A percentile compares a stretch with the other conserved stretches of the same genome.
Evolutionary conservation across 2,888 invertebrate species (phyloP).

Genomic region (Thalpophila matura): DNA sequence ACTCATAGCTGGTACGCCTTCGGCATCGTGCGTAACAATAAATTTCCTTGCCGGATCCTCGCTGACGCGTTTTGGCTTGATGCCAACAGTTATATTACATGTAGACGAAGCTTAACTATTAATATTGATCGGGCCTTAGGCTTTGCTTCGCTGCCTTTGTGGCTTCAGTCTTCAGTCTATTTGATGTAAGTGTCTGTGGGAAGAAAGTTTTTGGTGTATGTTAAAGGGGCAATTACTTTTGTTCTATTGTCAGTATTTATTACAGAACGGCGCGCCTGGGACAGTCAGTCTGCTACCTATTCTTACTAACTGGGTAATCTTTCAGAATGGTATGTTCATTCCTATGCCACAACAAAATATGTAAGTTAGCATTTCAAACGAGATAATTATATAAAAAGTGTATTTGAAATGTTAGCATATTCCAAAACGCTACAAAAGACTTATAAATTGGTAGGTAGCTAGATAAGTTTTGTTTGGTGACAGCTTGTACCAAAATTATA

Average conservation of each 20-base stretch:
- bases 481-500: slow-evolving; percentile 35
- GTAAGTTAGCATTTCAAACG: too few species aligned
- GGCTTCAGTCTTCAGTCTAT: slow-evolving; percentile 31
- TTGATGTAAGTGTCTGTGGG: slow-evolving; percentile 21
- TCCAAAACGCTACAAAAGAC: background rate
- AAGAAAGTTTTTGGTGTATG: slow-evolving; percentile 1
- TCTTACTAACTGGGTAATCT: too few species aligned
- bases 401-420: too few species aligned
- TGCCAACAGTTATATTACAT: slow-evolving; percentile 66
- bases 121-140: slow-evolving; percentile 62
- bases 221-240: background rate
- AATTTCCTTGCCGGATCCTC: slow-evolving; percentile 68
- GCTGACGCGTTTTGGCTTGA: slow-evolving; percentile 69
- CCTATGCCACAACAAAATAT: too few species aligned
- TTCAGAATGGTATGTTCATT: too few species aligned
- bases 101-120: slow-evolving; percentile 61
- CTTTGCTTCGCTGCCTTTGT: slow-evolving; percentile 57
- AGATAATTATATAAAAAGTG: too few species aligned
- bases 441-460: background rate
- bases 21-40: slow-evolving; percentile 66
- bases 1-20: slow-evolving; percentile 62
- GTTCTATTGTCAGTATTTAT: background rate
- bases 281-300: too few species aligned
- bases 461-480: slow-evolving; percentile 34
- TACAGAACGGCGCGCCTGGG: background rate